Conservation (phyloP, 2,113 vertebrate genomes). For the Ctenomys sociabilis region DNA sequence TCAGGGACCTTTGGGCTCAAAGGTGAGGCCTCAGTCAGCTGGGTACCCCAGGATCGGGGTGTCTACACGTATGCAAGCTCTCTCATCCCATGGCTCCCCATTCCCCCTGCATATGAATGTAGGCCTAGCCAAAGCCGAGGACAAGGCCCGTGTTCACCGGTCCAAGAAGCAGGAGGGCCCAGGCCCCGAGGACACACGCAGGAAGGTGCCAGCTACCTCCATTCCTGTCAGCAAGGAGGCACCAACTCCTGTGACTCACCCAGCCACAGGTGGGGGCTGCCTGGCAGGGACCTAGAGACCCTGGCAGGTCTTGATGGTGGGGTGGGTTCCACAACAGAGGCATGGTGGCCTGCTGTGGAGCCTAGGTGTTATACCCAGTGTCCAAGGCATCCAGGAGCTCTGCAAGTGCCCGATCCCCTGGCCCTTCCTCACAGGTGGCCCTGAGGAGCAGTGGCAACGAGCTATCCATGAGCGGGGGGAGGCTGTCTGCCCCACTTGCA, state of each 20-base stretch:
- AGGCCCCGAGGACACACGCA: conserved; percentile 88
- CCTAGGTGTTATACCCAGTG: not conserved
- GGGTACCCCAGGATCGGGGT: fast-evolving
- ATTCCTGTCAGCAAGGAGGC: conserved; percentile 88
- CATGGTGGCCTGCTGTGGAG: not conserved
- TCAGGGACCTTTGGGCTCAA: conserved; percentile 98
- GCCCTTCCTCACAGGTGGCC: conserved; percentile 81
- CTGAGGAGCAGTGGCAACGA: conserved; percentile 93
- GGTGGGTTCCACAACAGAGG: not conserved
- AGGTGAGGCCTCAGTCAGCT: conserved; percentile 86
- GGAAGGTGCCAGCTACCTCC: conserved; percentile 83
- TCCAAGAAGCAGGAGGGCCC: conserved; percentile 89
- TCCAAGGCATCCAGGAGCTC: not conserved
- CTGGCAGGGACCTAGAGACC: not conserved
- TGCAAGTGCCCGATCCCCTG: conserved; percentile 30
- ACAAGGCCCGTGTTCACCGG: conserved; percentile 93
- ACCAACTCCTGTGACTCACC: not conserved
- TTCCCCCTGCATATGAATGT: not conserved
- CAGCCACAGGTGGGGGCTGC: conserved; percentile 79
- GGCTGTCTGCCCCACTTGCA: conserved; percentile 95
- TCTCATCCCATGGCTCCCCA: fast-evolving
- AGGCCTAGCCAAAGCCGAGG: conserved; percentile 97
- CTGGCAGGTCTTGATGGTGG: not conserved
- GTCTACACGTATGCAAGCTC: fast-evolving
- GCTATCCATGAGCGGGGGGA: conserved; percentile 94